Percentiles rank a stretch among this genome's conserved stretches.
Conservation (phyloP, 2,888 invertebrate genomes). For the Tortricodes alternella region DNA sequence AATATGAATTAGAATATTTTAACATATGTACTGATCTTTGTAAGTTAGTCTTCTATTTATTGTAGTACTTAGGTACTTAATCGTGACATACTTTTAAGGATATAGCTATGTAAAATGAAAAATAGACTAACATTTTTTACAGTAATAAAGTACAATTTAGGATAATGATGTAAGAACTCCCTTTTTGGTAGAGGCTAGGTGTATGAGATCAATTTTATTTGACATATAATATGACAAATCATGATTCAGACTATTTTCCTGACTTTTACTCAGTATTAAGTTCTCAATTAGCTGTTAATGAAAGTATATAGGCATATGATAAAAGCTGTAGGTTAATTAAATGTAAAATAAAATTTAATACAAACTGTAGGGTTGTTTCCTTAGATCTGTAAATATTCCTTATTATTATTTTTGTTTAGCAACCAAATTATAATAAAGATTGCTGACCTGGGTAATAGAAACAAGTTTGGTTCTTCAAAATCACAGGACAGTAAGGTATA, state of each 20-base stretch:
- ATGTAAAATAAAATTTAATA: slow-evolving; percentile 75
- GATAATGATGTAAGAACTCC: slow-evolving; percentile 67
- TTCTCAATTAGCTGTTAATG: slow-evolving; percentile 73
- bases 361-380: slow-evolving; percentile 77
- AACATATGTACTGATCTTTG: slow-evolving; percentile 72
- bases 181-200: slow-evolving; percentile 66
- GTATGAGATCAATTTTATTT: slow-evolving; percentile 56
- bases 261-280: slow-evolving; percentile 78
- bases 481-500: slow-evolving; percentile 3
- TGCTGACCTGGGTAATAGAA: background rate
- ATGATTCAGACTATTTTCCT: slow-evolving; percentile 60
- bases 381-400: slow-evolving; percentile 77
- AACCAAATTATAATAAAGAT: background rate
- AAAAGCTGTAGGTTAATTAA: slow-evolving; percentile 64
- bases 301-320: slow-evolving; percentile 60
- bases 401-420: slow-evolving; percentile 42
- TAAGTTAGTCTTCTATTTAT: slow-evolving; percentile 80
- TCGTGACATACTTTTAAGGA: slow-evolving; percentile 75
- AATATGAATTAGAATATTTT: slow-evolving; percentile 67
- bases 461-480: background rate
- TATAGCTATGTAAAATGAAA: slow-evolving; percentile 68
- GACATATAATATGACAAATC: slow-evolving; percentile 58
- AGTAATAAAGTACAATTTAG: slow-evolving; percentile 77
- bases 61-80: slow-evolving; percentile 80
- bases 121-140: slow-evolving; percentile 61